A percentile compares a stretch with the other conserved stretches of the same genome.
phyloP scores from a whole-genome alignment of 2,113 vertebrate genomes.

The Rhea americana region DNA sequence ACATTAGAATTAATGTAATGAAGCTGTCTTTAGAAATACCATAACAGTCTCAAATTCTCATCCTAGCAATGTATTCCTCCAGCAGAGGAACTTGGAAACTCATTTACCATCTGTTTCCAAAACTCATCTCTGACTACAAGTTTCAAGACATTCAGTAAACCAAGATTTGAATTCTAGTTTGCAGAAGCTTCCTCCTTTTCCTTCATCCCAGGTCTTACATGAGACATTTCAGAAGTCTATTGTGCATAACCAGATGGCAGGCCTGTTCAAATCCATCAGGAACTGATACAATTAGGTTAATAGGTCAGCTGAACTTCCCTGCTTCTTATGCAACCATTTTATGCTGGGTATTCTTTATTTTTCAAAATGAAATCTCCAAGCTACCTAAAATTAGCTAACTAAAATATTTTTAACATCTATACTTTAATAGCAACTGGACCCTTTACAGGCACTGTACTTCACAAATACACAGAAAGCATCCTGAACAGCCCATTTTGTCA shows the following conservation, averaged over 20 bases:
- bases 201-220: fast-evolving
- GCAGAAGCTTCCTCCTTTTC: background rate
- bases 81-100: fast-evolving
- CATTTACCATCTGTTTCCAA: background rate
- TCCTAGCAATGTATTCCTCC: background rate
- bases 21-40: background rate
- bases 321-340: background rate
- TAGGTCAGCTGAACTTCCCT: background rate
- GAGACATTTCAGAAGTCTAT: fast-evolving
- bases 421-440: background rate
- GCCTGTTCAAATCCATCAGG: background rate
- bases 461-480: fast-evolving
- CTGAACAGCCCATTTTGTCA: background rate
- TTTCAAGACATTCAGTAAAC: background rate
- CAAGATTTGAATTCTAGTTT: background rate
- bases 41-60: background rate
- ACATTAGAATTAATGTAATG: background rate
- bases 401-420: background rate
- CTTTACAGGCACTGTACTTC: background rate
- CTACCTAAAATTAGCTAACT: background rate
- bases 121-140: background rate
- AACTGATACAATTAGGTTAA: background rate
- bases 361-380: background rate
- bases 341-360: background rate
- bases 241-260: background rate